A percentile compares a stretch with the other conserved stretches of the same genome.
These are phyloP conservation scores for Galeopterus variegatus DNA, from an alignment of 2,113 vertebrate species.

Conservation along the genomic window DNA sequence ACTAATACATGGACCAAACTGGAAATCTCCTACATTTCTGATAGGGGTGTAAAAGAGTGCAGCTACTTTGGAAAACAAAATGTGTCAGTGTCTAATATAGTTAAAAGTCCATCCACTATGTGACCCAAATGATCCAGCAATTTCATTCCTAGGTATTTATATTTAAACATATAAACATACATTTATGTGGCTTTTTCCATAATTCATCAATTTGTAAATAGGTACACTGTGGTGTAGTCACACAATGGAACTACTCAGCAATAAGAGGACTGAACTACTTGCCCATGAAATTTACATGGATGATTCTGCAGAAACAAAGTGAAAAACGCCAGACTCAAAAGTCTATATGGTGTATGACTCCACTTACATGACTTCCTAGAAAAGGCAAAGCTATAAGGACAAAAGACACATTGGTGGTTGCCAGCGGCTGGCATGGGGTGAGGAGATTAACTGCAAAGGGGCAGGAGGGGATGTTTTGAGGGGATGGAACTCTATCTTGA, in stretches of 20 bases:
- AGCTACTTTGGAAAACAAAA: not conserved
- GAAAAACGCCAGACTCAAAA: not conserved
- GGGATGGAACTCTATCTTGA: not conserved
- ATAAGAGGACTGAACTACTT: not conserved
- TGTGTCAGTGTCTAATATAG: not conserved
- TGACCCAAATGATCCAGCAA: not conserved
- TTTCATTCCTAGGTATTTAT: not conserved
- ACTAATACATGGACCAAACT: not conserved
- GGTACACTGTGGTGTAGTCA: not conserved
- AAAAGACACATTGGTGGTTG: not conserved
- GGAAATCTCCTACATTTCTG: not conserved
- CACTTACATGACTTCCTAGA: not conserved
- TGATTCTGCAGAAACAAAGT: not conserved
- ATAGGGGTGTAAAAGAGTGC: not conserved
- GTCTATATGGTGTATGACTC: not conserved
- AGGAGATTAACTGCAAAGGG: not conserved
- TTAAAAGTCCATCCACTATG: not conserved
- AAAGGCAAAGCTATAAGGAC: not conserved
- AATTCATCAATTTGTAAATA: not conserved
- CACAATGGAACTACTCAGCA: not conserved
- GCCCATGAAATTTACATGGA: not conserved
- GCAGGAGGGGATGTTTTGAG: not conserved
- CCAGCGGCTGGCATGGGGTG: too few relatives aligned
- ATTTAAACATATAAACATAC: not conserved
- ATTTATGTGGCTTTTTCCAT: not conserved